Evolutionary conservation across 1,140 invertebrate species (phyloP), one percentile per base, ranked within the genome.

Genomic region (Drosophila oshimai): DNA sequence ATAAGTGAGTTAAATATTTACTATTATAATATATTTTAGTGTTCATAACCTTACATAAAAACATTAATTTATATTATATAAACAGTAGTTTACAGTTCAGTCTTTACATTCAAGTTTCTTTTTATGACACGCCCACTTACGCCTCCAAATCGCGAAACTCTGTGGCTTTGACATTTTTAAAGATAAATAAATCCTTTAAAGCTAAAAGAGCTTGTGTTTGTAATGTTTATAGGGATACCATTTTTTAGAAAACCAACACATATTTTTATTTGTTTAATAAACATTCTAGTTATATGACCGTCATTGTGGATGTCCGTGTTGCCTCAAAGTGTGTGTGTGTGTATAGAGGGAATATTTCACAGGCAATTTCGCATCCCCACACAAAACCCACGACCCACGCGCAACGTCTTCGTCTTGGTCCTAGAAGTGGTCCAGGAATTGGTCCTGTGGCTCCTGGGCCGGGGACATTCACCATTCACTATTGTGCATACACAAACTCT

Each of bases 291-390:
- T 2, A 4, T 0, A 17, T 58, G 22, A 45, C 37, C 58, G 4
- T 22, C 34, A 15, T 6, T n/a, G 54, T 62, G 10, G 29, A 31
- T 53, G 29, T 31, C 18, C 13, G 10, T 50, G 39, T 31, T 26
- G 60, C 10, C 20, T 22, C 37, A 26, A 26, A 50, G 34, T 45
- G 46, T 61, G 20, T 65, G 34, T 45, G 46, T 61, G 20, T 57
- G 20, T 67, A 42, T 61, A 70, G 57, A 53, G 49, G 53, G 57
- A 83, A 83, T 83, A 84, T 83, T 83, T 83, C 79, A 83, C 79
- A 83, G 79, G 70, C 79, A 83, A 83, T 83, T 83, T 83, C 74
- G 70, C 70, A 84, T 65, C 74, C 58, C 69, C 58, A 37, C 68
- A 69, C 57, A 74, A 22, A 5, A 22, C 58, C 39, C 61, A 51